Percentiles rank a stretch among this genome's conserved stretches.
phyloP scores from a whole-genome alignment of 2,888 invertebrate species.

The Thelaira solivaga region DNA sequence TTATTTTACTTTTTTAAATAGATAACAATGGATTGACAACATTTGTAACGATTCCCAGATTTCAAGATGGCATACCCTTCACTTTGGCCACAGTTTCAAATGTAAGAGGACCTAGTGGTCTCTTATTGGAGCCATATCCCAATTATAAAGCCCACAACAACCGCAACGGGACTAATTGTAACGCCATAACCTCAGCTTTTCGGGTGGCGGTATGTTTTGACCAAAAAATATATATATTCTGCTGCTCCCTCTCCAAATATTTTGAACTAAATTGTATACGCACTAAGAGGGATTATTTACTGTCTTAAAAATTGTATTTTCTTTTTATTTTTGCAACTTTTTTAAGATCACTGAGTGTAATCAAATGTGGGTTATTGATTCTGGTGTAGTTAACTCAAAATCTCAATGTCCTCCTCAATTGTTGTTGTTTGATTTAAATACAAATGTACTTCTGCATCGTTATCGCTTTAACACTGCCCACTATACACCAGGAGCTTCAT shows the following conservation, averaged over 20 bases:
- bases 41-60: slow-evolving; percentile 85
- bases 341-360: slow-evolving; percentile 81
- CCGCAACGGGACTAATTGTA: slow-evolving; percentile 80
- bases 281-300: too few species aligned
- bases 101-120: slow-evolving; percentile 74
- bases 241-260: too few species aligned
- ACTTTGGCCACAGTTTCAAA: slow-evolving; percentile 84
- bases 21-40: slow-evolving; percentile 78
- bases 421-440: slow-evolving; percentile 79
- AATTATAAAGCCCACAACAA: slow-evolving; percentile 81
- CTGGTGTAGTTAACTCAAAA: slow-evolving; percentile 78
- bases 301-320: background rate
- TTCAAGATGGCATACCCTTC: slow-evolving; percentile 84
- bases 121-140: slow-evolving; percentile 81
- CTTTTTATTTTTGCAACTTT: background rate
- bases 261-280: too few species aligned
- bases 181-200: slow-evolving; percentile 85
- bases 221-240: background rate
- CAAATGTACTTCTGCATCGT: slow-evolving; percentile 79
- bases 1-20: too few species aligned
- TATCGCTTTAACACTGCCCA: slow-evolving; percentile 69
- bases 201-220: slow-evolving; percentile 83
- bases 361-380: slow-evolving; percentile 83
- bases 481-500: slow-evolving; percentile 68
- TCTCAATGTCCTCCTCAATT: slow-evolving; percentile 85